Evolutionary conservation across 64 coral and sea anemone species (phyloP), one percentile per base, ranked within the genome.

Genomic region (Montipora foliosa): DNA sequence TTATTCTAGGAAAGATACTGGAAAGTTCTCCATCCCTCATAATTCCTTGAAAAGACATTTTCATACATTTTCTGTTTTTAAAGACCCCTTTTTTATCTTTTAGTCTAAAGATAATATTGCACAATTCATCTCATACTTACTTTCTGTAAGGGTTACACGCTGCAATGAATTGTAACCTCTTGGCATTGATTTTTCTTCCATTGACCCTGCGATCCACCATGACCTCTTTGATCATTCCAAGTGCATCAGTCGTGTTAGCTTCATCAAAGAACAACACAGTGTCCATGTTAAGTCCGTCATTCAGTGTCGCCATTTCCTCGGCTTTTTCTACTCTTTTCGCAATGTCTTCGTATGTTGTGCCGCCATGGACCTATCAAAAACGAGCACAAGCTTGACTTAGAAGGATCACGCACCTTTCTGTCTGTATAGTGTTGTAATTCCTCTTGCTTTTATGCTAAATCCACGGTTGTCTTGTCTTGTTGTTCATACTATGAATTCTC

Each of bases 71-170:
- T 62, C 12, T 3, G n/a, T 3, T 14, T 62, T 13, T 10, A 62
- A 13, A 15, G 0, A 62, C 3, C 60, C 60, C 60, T 62, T 1
- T 62, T 0, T 15, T 62, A 13, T 71, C 1, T 21, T 19, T 71
- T 21, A 3, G 8, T 55, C 9, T 1, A 5, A 55, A 55, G 5
- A 55, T 2, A n/a, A 71, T 71, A 0, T 0, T 4, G 21, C 21
- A 5, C 17, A 21, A 1, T 8, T 21, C 3, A 71, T 21, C 16
- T 1, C 3, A 20, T 47, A 53, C 88, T 76, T 89, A 96, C 95
- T 88, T 88, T 59, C 95, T 88, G 87, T 96, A 96, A 2, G 95
- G 95, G 49, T 96, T 96, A 37, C 95, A 96, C 0, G 95, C 95
- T 44, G 95, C 95, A 60, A 96, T 96, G 47, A 96, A 96, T 9